phyloP scores from a whole-genome alignment of 2,888 invertebrate species.

The Drosophila prolongata region DNA sequence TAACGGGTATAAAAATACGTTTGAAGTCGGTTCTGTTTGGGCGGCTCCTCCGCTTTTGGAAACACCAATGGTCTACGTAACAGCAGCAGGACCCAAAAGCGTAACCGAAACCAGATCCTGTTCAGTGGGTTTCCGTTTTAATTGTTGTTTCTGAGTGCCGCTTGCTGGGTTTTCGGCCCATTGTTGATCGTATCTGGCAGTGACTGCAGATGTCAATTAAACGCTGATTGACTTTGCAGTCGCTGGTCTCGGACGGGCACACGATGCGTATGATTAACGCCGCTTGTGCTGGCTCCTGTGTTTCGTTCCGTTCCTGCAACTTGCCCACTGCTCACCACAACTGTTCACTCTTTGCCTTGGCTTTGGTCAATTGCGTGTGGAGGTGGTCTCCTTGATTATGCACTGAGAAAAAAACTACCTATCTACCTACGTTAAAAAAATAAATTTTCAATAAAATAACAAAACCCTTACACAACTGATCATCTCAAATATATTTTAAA shows the following conservation, averaged over 20 bases:
- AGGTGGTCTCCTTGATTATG: not conserved
- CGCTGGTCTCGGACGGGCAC: constrained; percentile 45
- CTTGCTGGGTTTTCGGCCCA: constrained; percentile 21
- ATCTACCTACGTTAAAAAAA: too few relatives aligned
- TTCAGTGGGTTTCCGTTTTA: constrained; percentile 31
- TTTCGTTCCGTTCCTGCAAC: not conserved
- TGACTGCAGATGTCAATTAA: constrained; percentile 75
- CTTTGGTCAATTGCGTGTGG: constrained; percentile 58
- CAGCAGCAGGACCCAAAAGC: constrained; percentile 16
- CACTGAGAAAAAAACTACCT: not conserved
- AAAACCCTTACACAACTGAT: too few relatives aligned
- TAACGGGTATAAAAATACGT: too few relatives aligned
- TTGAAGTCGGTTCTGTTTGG: not conserved
- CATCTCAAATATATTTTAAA: too few relatives aligned
- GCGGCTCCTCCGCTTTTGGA: not conserved
- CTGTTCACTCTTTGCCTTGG: constrained; percentile 20
- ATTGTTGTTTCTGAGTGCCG: constrained; percentile 27
- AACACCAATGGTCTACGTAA: constrained; percentile 24
- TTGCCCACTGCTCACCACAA: not conserved
- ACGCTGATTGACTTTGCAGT: constrained; percentile 74
- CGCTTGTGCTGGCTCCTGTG: constrained; percentile 16
- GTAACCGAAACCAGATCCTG: constrained; percentile 29
- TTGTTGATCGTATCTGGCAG: constrained; percentile 39
- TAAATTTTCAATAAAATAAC: too few relatives aligned
- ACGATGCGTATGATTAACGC: constrained; percentile 75